Evolutionary conservation across 2,888 invertebrate genomes (phyloP), one percentile per base, ranked within the genome.

Genomic region (Latrodectus elegans): DNA sequence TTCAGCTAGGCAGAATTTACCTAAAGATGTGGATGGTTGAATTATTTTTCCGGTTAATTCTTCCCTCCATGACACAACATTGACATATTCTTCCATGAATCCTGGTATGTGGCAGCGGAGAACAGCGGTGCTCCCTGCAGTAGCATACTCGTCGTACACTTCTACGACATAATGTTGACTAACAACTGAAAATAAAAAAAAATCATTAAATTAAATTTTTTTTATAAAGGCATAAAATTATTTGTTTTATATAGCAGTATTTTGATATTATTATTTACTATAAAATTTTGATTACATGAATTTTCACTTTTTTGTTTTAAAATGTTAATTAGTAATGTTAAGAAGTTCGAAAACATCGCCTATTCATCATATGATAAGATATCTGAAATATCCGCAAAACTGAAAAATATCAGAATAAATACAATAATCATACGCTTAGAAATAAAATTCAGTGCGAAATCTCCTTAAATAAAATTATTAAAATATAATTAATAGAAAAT

Each of bases 131-230:
- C 97, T 97, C 80, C 97, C 97, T 84, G 95, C 94, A 93, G 97
- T 96, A 91, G 97, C 97, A 93, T 96, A 97, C 92, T 96, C 97
- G 92, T 97, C 97, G 90, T 96, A 96, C 90, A 97, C 96, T 93
- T 96, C 96, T 73, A 97, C 96, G 90, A 96, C 96, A 94, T 97
- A 97, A 91, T 96, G 95, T 91, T 95, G 95, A 92, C 95, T 95
- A 89, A 97, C 94, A 91, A 96, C 97, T 97, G 94, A 17, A 89
- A 88, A 78, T 22, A 78, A 15, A 72, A 17, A 64, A 14, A 8
- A 22, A 22, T 22, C 22, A 38, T 38, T 38, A 38, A 38, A 38
- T 38, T 38, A 38, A 38, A 38, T 3, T 3, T 38, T 6, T 3
- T 38, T 38, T 1, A 38, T 3, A 38, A 38, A 3, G 38, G 6